A percentile compares a stretch with the other conserved stretches of the same genome.
phyloP scores from a whole-genome alignment of 2,113 vertebrate species.

The Pseudolaguvia tuberculata region DNA sequence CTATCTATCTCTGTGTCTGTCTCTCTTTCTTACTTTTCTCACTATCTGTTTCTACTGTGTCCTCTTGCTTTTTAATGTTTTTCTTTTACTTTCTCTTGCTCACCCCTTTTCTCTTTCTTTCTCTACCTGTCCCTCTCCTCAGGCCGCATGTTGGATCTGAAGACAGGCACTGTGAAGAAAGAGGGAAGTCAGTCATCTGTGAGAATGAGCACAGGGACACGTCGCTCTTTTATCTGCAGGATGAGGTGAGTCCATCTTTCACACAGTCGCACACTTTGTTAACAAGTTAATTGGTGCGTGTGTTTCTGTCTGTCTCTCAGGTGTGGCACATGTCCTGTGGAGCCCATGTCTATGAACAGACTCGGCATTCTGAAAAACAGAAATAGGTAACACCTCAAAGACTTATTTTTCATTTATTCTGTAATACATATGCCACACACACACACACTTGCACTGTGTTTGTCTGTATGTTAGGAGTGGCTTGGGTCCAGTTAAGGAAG shows the following conservation, averaged over 20 bases:
- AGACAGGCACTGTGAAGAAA: slow-evolving; percentile 96
- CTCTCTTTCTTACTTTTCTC: background rate
- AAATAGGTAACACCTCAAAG: slow-evolving; percentile 73
- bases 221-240: slow-evolving; percentile 95
- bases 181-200: slow-evolving; percentile 91
- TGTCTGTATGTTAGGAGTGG: slow-evolving; percentile 68
- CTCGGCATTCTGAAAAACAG: slow-evolving; percentile 85
- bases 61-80: background rate
- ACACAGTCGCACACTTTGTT: too few species aligned
- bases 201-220: slow-evolving; percentile 92
- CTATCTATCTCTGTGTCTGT: background rate
- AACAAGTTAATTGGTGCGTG: background rate
- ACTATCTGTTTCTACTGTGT: too few species aligned
- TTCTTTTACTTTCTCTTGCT: too few species aligned
- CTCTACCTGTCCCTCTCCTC: background rate
- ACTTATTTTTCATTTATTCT: too few species aligned
- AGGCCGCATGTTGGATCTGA: slow-evolving; percentile 93
- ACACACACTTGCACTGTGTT: background rate
- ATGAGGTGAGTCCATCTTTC: slow-evolving; percentile 90
- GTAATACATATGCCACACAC: too few species aligned
- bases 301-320: slow-evolving; percentile 60
- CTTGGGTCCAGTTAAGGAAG: slow-evolving; percentile 84
- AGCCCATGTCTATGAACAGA: slow-evolving; percentile 81
- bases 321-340: slow-evolving; percentile 80
- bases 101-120: background rate